These are phyloP conservation scores for Tenualosa thibaudeaui DNA, from an alignment of 2,797 vertebrate genomes.

Conservation along the genomic window DNA sequence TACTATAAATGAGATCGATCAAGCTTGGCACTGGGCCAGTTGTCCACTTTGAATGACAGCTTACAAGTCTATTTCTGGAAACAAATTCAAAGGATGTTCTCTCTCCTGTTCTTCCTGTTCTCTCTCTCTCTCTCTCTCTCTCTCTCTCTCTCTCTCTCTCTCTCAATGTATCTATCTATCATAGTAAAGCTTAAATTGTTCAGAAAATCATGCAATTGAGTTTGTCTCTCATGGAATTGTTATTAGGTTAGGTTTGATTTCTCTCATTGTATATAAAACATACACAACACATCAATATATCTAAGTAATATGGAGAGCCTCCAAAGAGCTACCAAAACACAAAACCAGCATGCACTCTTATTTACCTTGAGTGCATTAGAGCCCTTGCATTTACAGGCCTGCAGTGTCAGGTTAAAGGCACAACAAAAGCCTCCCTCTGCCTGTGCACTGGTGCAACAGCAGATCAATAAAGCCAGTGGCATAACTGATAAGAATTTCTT, in stretches of 20 bases:
- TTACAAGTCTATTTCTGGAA: conserved; percentile 69
- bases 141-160: too few relatives aligned
- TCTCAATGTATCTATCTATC: too few relatives aligned
- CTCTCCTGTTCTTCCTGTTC: conserved; percentile 18
- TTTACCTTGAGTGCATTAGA: background rate
- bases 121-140: background rate
- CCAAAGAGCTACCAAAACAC: too few relatives aligned
- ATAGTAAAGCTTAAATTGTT: too few relatives aligned
- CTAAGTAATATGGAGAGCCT: background rate
- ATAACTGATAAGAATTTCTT: conserved; percentile 66
- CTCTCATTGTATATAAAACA: background rate
- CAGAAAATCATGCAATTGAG: too few relatives aligned
- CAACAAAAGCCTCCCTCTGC: background rate
- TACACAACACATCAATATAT: background rate
- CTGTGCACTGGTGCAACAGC: background rate
- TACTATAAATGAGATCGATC: conserved; percentile 77
- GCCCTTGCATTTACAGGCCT: background rate
- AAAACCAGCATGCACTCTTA: background rate
- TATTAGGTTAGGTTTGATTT: background rate
- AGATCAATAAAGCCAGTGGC: conserved; percentile 62
- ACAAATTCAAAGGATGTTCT: conserved; percentile 62
- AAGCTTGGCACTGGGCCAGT: conserved; percentile 67
- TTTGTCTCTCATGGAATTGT: background rate
- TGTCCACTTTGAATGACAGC: conserved; percentile 73
- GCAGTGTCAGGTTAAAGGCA: background rate